These are phyloP conservation scores for Lichenostomus cassidix DNA, from an alignment of 2,113 vertebrate species.

Conservation along the genomic window DNA sequence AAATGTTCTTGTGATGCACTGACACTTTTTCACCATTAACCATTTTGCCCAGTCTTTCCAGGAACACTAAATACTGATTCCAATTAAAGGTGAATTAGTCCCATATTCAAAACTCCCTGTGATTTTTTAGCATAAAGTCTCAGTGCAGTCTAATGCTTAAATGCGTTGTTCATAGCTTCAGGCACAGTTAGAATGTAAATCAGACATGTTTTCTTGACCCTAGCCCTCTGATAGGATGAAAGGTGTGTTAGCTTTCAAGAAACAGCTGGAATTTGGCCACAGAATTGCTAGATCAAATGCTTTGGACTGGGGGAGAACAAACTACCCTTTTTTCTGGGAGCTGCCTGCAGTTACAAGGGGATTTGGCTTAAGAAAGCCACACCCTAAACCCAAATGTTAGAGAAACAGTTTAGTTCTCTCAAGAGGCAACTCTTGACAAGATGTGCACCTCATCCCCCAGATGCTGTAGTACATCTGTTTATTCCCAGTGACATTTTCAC, in stretches of 20 bases:
- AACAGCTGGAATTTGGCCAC: neutral
- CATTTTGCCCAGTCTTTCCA: neutral
- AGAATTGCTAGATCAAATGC: neutral
- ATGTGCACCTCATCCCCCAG: neutral
- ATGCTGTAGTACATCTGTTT: neutral
- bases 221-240: neutral
- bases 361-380: neutral
- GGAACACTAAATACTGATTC: neutral
- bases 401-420: neutral
- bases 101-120: neutral
- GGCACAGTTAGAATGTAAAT: neutral
- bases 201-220: neutral
- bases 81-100: neutral
- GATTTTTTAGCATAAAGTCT: neutral
- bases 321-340: neutral
- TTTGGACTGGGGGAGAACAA: neutral
- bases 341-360: neutral
- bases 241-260: neutral
- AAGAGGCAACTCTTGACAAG: slow-evolving; percentile 15
- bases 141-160: neutral
- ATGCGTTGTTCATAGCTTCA: neutral
- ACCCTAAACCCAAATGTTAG: neutral
- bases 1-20: neutral
- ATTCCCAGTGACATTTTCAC: neutral
- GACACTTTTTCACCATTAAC: neutral